phyloP scores from a whole-genome alignment of 2,797 vertebrate species.

The Siniperca obscura region DNA sequence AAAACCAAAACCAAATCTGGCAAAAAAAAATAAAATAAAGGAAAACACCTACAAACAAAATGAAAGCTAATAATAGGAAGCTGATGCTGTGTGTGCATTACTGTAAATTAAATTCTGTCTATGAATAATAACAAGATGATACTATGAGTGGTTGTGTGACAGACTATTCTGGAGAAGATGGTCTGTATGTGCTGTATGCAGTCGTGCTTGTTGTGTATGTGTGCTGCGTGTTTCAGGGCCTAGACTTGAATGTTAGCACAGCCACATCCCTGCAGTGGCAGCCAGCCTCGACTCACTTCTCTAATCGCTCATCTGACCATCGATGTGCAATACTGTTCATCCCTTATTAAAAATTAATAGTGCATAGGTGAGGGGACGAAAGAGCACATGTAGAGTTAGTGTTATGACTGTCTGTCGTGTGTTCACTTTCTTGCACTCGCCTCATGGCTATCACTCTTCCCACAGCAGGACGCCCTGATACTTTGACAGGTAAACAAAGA shows the following conservation, averaged over 20 bases:
- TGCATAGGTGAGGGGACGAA: slow-evolving; percentile 84
- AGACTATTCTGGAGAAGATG: slow-evolving; percentile 51
- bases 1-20: slow-evolving; percentile 75
- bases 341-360: slow-evolving; percentile 81
- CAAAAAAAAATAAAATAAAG: slow-evolving; percentile 43
- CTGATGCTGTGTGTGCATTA: slow-evolving; percentile 57
- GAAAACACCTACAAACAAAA: slow-evolving; percentile 73
- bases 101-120: slow-evolving; percentile 60
- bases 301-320: slow-evolving; percentile 67
- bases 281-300: slow-evolving; percentile 54
- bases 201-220: slow-evolving; percentile 34
- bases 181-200: slow-evolving; percentile 50
- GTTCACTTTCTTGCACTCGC: slow-evolving; percentile 68
- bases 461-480: slow-evolving; percentile 72
- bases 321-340: slow-evolving; percentile 80
- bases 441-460: slow-evolving; percentile 75
- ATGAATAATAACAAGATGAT: slow-evolving; percentile 57
- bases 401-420: slow-evolving; percentile 76
- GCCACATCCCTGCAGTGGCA: slow-evolving; percentile 58
- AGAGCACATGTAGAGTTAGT: slow-evolving; percentile 80
- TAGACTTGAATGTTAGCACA: slow-evolving; percentile 47
- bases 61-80: slow-evolving; percentile 73
- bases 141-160: slow-evolving; percentile 61
- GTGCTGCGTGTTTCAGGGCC: slow-evolving; percentile 54
- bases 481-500: slow-evolving; percentile 82